Evolutionary conservation across 2,888 invertebrate species (phyloP).

Genomic region (Smittia sp.): DNA sequence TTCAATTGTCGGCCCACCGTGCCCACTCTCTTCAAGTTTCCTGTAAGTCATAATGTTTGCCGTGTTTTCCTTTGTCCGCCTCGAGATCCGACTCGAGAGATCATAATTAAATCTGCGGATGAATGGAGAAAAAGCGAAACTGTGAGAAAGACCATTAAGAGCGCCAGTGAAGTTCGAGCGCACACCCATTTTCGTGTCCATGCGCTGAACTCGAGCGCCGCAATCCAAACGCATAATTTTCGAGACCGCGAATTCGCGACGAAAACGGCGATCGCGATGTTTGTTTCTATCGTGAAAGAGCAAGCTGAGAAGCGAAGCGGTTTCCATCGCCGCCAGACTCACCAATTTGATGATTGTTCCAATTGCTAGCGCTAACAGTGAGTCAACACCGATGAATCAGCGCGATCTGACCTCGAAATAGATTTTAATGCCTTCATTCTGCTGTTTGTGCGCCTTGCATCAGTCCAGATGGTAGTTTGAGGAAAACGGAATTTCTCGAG

Average conservation of each 20-base stretch:
- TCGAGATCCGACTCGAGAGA: not conserved
- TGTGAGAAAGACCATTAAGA: not conserved
- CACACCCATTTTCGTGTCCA: conserved; percentile 10
- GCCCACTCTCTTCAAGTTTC: not conserved
- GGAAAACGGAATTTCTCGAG: not conserved
- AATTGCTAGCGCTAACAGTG: conserved; percentile 3
- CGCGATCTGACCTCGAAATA: conserved; percentile 19
- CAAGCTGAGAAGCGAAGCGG: not conserved
- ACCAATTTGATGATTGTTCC: conserved; percentile 1
- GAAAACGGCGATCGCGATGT: not conserved
- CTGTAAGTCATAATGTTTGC: not conserved
- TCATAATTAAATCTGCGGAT: not conserved
- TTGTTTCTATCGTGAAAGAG: conserved; percentile 1
- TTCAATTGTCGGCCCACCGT: not conserved
- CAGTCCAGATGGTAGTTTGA: conserved; percentile 2
- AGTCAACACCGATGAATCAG: conserved; percentile 32
- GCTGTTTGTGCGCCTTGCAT: not conserved
- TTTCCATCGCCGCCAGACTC: not conserved
- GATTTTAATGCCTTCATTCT: conserved; percentile 24
- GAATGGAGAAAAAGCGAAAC: not conserved
- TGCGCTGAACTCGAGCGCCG: not conserved
- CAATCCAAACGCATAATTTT: conserved; percentile 31
- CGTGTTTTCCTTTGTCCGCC: not conserved
- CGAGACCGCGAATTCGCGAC: not conserved
- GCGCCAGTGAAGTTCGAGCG: not conserved